Base-by-base conservation (phyloP, 2,888 invertebrate genomes). In the Lepidocyrtinus sp. region DNA sequence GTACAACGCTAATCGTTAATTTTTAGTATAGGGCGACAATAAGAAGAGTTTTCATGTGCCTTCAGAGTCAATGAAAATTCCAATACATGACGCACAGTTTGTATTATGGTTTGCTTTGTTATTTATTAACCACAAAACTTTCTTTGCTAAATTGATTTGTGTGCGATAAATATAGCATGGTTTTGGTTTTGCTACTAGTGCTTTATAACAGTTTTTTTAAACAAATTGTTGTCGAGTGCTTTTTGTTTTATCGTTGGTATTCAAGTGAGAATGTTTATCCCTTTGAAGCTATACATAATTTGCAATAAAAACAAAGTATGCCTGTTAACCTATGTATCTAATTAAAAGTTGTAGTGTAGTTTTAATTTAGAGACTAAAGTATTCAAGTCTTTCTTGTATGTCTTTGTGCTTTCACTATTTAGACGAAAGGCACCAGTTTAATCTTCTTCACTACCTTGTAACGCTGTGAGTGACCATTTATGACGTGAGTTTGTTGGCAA, bases 341-440 rank as follows among this genome's bases (percentile, higher is more conserved):
- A 5, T 36, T 36, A 12, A 7, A 36, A 36, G 5, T 36, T 36
- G 36, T 36, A 36, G 12, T 36, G 12, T 5, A 36, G n/a, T n/a
- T n/a, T n/a, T n/a, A 36, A 36, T 36, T 5, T 36, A 36, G 5
- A 36, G 36, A 7, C 5, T 36, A 36, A n/a, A n/a, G n/a, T n/a
- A 7, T 36, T 36, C 5, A 36, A 36, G 36, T 36, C 36, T 36
- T 36, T 36, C 36, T 36, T 36, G 36, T 61, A n/a, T 36, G 36
- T 70, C 61, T 61, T 70, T 70, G 55, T 70, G 70, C 70, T 70
- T 70, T 70, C 70, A 70, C 70, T 70, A 70, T 70, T 61, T 70
- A 70, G 70, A 70, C 70, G n/a, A 69, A 36, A 36, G 36, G 36
- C 36, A 36, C 36, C 36, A 36, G 36, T 36, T 36, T 36, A n/a